Evolutionary conservation across 1,140 invertebrate species (phyloP).

Genomic region (Thaumetopoea pityocampa): DNA sequence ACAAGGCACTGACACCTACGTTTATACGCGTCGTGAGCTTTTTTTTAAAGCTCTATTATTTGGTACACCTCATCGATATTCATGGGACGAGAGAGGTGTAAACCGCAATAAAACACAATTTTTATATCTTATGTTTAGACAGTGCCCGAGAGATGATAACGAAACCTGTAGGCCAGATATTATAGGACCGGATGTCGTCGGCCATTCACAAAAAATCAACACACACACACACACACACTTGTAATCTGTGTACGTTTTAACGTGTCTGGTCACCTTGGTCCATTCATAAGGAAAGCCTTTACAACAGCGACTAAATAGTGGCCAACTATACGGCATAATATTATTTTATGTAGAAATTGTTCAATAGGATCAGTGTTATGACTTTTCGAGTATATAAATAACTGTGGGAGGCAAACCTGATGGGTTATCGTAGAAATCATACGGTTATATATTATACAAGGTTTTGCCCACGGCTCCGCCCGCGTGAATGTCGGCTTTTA

Average conservation of each 20-base stretch:
- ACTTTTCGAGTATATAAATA: constrained; percentile 14
- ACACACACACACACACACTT: constrained; percentile 34
- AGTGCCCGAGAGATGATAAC: constrained; percentile 67
- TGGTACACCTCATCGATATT: constrained; percentile 55
- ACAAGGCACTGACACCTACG: constrained; percentile 63
- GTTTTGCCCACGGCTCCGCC: no score
- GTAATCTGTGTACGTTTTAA: no score
- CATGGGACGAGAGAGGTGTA: constrained; percentile 55
- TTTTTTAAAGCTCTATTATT: constrained; percentile 47
- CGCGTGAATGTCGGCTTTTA: no score
- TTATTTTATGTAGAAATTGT: constrained; percentile 18
- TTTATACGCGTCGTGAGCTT: constrained; percentile 34
- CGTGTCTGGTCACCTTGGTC: constrained; percentile 37
- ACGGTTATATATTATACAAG: no score
- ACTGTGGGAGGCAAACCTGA: constrained; percentile 11
- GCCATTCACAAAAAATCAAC: constrained; percentile 70
- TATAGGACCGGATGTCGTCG: constrained; percentile 66
- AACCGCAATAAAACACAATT: constrained; percentile 71
- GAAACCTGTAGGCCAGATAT: constrained; percentile 59
- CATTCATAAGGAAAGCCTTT: constrained; percentile 68
- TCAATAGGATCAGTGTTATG: constrained; percentile 13
- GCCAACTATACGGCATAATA: constrained; percentile 24
- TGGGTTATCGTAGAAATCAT: constrained; percentile 3
- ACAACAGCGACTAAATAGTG: constrained; percentile 50
- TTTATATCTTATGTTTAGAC: constrained; percentile 74